Conservation (phyloP, 2,113 vertebrate genomes). For the Oceanodroma tethys region DNA sequence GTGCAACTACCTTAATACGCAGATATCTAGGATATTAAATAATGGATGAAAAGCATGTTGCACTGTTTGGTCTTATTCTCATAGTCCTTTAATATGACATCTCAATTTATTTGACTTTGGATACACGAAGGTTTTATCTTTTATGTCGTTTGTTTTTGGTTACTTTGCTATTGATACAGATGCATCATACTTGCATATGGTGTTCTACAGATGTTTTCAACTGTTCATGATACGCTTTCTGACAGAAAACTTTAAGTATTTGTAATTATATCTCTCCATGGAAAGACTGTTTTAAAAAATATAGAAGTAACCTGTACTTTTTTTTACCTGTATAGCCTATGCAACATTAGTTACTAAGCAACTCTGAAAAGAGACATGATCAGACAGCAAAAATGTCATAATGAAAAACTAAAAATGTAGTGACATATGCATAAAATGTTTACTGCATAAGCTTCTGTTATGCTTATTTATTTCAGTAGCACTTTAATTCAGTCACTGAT, state of each 20-base stretch:
- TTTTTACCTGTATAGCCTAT: not conserved
- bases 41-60: not conserved
- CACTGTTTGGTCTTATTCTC: not conserved
- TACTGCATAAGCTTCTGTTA: not conserved
- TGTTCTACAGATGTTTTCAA: not conserved
- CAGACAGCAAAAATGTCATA: not conserved
- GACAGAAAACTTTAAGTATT: not conserved
- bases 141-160: not conserved
- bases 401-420: not conserved
- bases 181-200: not conserved
- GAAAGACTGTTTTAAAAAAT: not conserved
- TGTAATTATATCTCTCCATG: not conserved
- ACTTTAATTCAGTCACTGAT: not conserved
- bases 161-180: not conserved
- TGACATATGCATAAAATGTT: not conserved
- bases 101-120: not conserved
- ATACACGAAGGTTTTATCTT: not conserved
- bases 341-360: not conserved
- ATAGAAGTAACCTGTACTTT: not conserved
- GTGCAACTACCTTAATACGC: not conserved
- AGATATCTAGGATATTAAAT: not conserved
- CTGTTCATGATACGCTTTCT: not conserved
- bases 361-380: not conserved
- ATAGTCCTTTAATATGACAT: not conserved
- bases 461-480: not conserved